Conservation (phyloP, 2,888 invertebrate genomes). For the Ochropleura plecta region DNA sequence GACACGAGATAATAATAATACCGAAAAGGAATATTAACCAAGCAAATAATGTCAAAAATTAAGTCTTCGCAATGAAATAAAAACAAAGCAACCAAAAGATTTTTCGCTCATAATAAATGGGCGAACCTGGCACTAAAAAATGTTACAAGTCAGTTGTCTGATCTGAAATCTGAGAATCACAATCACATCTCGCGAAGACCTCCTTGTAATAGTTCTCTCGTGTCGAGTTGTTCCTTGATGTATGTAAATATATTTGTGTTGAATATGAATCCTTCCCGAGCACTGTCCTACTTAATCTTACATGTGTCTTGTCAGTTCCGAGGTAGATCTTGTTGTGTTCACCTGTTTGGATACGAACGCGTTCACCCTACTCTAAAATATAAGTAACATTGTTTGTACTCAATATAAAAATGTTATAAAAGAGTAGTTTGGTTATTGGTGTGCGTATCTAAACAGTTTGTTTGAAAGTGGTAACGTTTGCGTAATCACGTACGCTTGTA, state of each 20-base stretch:
- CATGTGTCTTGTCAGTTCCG: conserved; percentile 41
- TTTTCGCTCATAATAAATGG: neutral
- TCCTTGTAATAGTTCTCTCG: conserved; percentile 43
- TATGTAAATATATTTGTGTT: conserved; percentile 61
- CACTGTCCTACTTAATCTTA: conserved; percentile 44
- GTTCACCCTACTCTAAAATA: neutral
- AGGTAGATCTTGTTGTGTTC: conserved; percentile 25
- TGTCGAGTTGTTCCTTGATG: conserved; percentile 42
- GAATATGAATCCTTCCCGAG: conserved; percentile 50
- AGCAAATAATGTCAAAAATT: neutral
- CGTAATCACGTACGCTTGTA: conserved; percentile 51
- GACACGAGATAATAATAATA: conserved; percentile 46
- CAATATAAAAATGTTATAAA: neutral
- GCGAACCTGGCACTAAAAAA: neutral
- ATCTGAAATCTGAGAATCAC: no score
- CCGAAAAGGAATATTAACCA: neutral
- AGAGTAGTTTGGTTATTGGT: conserved; percentile 9
- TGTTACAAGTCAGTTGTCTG: neutral
- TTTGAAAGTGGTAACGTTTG: neutral
- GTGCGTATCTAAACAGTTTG: conserved; percentile 25
- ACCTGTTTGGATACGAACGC: conserved; percentile 39
- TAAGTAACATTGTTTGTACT: neutral
- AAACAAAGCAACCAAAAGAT: neutral
- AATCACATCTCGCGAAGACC: neutral
- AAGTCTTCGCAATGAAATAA: neutral